These are phyloP conservation scores for Gopherus evgoodei DNA, from an alignment of 2,113 vertebrate genomes.

Conservation along the genomic window DNA sequence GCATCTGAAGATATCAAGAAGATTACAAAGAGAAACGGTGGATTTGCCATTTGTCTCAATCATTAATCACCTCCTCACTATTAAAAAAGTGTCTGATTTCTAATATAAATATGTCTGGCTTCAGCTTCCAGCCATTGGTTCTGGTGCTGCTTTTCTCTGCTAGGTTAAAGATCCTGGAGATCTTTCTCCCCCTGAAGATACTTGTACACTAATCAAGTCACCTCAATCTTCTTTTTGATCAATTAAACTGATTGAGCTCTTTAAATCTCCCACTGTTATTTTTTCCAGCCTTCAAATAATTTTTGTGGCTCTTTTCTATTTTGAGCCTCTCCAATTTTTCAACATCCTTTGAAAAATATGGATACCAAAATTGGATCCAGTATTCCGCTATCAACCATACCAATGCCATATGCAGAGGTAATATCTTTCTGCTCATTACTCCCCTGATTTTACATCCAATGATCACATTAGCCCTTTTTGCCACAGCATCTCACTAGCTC, in stretches of 20 bases:
- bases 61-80: not conserved
- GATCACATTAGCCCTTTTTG: no score
- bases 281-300: no score
- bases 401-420: no score
- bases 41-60: not conserved
- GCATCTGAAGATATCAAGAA: not conserved
- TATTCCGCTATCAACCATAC: no score
- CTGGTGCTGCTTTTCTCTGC: not conserved
- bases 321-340: no score
- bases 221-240: not conserved
- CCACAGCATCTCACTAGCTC: not conserved
- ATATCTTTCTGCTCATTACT: no score
- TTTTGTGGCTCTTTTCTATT: no score
- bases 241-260: not conserved
- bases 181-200: not conserved
- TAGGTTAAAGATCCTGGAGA: not conserved
- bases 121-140: not conserved
- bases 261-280: not conserved
- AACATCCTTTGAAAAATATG: no score
- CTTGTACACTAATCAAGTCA: not conserved
- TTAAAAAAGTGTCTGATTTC: not conserved
- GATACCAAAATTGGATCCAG: no score
- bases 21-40: no score
- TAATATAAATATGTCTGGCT: not conserved
- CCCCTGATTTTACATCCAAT: no score